Evolutionary conservation across 2,888 invertebrate genomes (phyloP).

Genomic region (Diloba caeruleocephala): DNA sequence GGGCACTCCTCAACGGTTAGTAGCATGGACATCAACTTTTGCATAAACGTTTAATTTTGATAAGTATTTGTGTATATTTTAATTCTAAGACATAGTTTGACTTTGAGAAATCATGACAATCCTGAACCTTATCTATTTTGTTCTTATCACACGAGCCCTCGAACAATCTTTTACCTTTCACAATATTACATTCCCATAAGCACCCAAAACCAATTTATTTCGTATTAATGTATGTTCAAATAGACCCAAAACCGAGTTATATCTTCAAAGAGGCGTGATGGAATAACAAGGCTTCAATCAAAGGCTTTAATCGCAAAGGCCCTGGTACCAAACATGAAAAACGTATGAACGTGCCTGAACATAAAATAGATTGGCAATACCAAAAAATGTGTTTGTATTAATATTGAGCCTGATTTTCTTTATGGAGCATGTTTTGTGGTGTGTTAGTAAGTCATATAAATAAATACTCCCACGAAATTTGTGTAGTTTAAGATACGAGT

Average conservation of each 20-base stretch:
- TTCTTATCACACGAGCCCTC: not conserved
- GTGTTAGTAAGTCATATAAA: too few species aligned
- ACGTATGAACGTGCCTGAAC: slow-evolving; percentile 15
- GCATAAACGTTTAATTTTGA: too few species aligned
- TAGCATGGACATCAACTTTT: too few species aligned
- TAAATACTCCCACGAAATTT: too few species aligned
- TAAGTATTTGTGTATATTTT: too few species aligned
- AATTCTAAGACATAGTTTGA: too few species aligned
- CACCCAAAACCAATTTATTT: slow-evolving; percentile 25
- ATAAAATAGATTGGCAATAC: slow-evolving; percentile 16
- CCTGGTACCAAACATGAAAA: slow-evolving; percentile 12
- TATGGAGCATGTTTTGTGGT: too few species aligned
- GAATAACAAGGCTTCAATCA: slow-evolving; percentile 23
- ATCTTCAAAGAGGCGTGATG: slow-evolving; percentile 29
- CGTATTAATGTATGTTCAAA: slow-evolving; percentile 22
- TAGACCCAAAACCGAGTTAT: slow-evolving; percentile 11
- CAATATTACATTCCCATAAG: not conserved
- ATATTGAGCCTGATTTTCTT: too few species aligned
- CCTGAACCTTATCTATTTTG: too few species aligned
- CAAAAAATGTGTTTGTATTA: slow-evolving; percentile 7
- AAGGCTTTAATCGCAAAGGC: slow-evolving; percentile 26
- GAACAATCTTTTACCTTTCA: not conserved
- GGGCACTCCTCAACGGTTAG: too few species aligned
- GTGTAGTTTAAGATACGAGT: too few species aligned
- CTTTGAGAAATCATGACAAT: too few species aligned